Percentiles rank a stretch among this genome's conserved stretches.
Evolutionary conservation across 2,888 invertebrate genomes (phyloP).

Genomic region (Xestia ashworthii): DNA sequence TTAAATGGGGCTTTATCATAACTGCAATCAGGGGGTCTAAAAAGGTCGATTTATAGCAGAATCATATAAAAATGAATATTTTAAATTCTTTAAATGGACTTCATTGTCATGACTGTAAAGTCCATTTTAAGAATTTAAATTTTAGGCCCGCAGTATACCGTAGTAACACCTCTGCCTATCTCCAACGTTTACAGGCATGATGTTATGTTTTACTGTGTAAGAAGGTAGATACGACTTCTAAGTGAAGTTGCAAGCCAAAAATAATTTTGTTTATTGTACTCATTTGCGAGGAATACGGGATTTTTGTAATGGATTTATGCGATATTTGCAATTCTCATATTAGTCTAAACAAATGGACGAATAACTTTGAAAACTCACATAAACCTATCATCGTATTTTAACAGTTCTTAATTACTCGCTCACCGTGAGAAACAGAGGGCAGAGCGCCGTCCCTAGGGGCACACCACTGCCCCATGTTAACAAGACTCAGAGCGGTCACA

Average conservation of each 20-base stretch:
- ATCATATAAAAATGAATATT: no score
- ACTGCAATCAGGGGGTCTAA: no score
- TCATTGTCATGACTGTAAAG: no score
- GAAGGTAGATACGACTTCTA: no score
- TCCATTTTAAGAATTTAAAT: no score
- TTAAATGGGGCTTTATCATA: no score
- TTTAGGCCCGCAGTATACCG: no score
- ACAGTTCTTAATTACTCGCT: slow-evolving; percentile 34
- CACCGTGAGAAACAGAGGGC: slow-evolving; percentile 77
- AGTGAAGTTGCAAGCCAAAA: not conserved
- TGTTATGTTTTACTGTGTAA: no score
- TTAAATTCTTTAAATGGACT: no score
- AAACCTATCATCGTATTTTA: slow-evolving; percentile 63
- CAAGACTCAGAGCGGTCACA: slow-evolving; percentile 66
- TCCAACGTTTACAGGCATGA: no score
- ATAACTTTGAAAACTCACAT: slow-evolving; percentile 21
- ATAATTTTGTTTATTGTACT: not conserved
- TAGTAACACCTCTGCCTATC: no score
- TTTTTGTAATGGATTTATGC: not conserved
- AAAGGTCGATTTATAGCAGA: no score
- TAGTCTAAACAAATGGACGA: not conserved
- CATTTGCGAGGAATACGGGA: not conserved
- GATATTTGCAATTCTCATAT: not conserved
- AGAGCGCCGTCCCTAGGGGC: slow-evolving; percentile 70
- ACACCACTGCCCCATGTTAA: slow-evolving; percentile 62